Evolutionary conservation across 2,888 invertebrate genomes (phyloP).

Genomic region (Noctua janthe): DNA sequence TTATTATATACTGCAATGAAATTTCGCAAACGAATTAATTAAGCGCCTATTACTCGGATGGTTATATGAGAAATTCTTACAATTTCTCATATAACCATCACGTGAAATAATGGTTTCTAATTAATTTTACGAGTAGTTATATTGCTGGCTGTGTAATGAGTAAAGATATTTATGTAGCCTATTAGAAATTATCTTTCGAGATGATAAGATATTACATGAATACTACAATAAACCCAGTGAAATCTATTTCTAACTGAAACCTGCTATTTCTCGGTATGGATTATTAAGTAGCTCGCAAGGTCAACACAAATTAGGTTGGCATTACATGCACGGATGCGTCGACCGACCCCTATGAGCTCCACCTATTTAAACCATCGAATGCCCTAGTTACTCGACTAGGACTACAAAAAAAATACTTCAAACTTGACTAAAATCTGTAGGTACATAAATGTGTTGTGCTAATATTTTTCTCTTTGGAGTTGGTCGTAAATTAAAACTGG

Average conservation of each 20-base stretch:
- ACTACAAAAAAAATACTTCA: neutral
- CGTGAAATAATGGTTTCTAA: conserved; percentile 25
- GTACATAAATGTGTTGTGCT: neutral
- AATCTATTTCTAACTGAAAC: neutral
- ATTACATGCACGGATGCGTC: conserved; percentile 55
- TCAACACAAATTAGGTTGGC: conserved; percentile 52
- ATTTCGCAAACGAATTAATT: conserved; percentile 59
- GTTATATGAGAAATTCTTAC: too few relatives aligned
- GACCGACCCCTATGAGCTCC: conserved; percentile 32
- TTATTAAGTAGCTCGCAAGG: conserved; percentile 46
- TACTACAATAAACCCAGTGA: neutral
- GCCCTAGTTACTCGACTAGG: neutral
- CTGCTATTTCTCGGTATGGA: conserved; percentile 17
- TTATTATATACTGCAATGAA: conserved; percentile 45
- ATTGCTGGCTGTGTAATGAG: conserved; percentile 2
- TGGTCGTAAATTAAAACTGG: conserved; percentile 5
- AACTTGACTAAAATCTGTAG: neutral
- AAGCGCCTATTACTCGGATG: conserved; percentile 30
- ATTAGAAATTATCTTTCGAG: conserved; percentile 9
- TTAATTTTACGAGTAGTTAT: conserved; percentile 30
- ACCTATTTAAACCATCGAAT: conserved; percentile 7
- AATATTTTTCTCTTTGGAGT: neutral
- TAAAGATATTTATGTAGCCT: conserved; percentile 19
- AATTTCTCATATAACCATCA: too few relatives aligned
- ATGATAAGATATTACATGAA: neutral